Percentiles rank a stretch among this genome's conserved stretches.
phyloP scores from a whole-genome alignment of 2,797 vertebrate genomes.

The Argya squamiceps region DNA sequence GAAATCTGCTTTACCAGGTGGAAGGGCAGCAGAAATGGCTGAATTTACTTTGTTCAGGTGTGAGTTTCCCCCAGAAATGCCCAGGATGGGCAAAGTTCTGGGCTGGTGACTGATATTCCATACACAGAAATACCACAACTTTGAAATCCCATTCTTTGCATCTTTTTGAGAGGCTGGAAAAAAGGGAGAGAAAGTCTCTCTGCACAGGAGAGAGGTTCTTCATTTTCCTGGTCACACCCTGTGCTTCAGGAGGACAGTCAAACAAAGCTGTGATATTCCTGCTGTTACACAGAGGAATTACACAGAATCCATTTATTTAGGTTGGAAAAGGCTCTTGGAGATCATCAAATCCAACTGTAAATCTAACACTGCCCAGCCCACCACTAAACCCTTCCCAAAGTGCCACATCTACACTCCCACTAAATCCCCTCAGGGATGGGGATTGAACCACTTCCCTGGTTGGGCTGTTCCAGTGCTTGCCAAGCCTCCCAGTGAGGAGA shows the following conservation, averaged over 20 bases:
- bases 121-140: accelerated
- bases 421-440: not conserved
- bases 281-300: not conserved
- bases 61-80: not conserved
- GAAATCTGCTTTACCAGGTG: not conserved
- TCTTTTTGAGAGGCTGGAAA: not conserved
- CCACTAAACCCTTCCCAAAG: not conserved
- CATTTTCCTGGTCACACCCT: not conserved
- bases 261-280: not conserved
- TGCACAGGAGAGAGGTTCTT: not conserved
- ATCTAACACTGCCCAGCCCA: not conserved
- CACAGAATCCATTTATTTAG: not conserved
- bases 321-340: not conserved
- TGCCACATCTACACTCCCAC: accelerated
- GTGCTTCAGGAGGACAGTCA: not conserved
- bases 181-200: not conserved
- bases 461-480: not conserved
- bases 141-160: not conserved
- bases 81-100: not conserved
- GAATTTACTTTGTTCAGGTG: not conserved
- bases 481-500: not conserved
- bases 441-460: accelerated
- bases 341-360: not conserved
- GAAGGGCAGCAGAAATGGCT: not conserved
- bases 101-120: not conserved